Base-by-base conservation (phyloP, 2,797 vertebrate genomes). In the Helostoma temminkii region DNA sequence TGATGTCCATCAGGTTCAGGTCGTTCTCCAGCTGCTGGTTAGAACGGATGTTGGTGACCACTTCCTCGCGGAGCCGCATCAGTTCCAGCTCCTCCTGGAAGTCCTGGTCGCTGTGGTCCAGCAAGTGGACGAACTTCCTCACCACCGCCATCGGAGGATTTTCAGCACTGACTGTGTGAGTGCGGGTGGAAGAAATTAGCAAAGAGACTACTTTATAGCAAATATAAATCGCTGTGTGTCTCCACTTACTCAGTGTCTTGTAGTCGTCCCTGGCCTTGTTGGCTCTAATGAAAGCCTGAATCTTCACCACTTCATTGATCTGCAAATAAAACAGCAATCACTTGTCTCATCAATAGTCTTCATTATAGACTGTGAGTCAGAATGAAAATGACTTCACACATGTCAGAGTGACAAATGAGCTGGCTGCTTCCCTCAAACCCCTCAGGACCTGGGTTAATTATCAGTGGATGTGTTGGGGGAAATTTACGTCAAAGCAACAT, bases 261-360 rank as follows among this genome's bases (percentile, higher is more conserved):
- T 99, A 99, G 91, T 99, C 97, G 25, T 98, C 98, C 54, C 97
- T 94, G 37, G 98, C 98, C 92, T 99, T 99, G 93, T 99, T 99
- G 71, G 98, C 97, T 87, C 97, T 94, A 60, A 99, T 98, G 80
- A 99, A 99, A 5, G 98, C 97, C 92, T 99, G 98, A 82, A 99
- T 97, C 93, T 98, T 99, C 85, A 99, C 90, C 79, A 99, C 95
- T 6, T 98, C 96, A 36, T 94, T 84, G 82, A 98, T 97, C 98
- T 99, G 90, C 21, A 71, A 59, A 56, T n/a, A 75, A 63, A 73
- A 72, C 56, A 84, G 6, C 16, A 54, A 71, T 76, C 39, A 57
- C 36, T 54, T 1, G 3, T 28, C 26, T 66, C 67, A 81, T 84
- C 69, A 74, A 82, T 66, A 37, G 28, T 50, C 15, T 36, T 83